Conservation (phyloP, 2,888 invertebrate genomes). For the Odontocolon sp. region DNA sequence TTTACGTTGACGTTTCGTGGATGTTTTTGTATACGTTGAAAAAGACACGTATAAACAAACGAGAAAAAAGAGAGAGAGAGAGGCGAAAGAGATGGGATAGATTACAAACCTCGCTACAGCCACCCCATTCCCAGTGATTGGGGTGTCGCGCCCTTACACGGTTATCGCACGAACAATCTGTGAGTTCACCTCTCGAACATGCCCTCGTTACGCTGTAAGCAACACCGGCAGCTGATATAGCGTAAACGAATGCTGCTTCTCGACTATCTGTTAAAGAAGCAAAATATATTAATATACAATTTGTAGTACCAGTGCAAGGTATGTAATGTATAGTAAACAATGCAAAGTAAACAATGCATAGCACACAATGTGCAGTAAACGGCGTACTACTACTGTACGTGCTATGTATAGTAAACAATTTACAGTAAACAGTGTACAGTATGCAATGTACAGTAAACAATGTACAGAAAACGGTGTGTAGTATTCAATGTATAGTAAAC, state of each 20-base stretch:
- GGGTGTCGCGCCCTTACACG: constrained; percentile 87
- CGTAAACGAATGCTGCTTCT: constrained; percentile 94
- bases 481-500: too few relatives aligned
- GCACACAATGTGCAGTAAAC: too few relatives aligned
- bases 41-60: neutral
- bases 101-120: constrained; percentile 93
- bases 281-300: constrained; percentile 15
- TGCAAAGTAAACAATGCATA: too few relatives aligned
- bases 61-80: constrained; percentile 2
- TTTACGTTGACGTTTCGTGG: constrained; percentile 70
- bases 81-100: constrained; percentile 29
- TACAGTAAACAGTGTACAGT: too few relatives aligned
- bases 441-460: too few relatives aligned
- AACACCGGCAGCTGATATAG: constrained; percentile 93
- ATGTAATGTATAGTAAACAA: too few relatives aligned
- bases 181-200: constrained; percentile 92
- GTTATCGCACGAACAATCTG: constrained; percentile 94
- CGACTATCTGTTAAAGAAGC: constrained; percentile 87
- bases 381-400: too few relatives aligned
- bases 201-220: constrained; percentile 94
- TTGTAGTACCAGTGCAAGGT: too few relatives aligned
- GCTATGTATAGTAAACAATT: too few relatives aligned
- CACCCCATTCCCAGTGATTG: constrained; percentile 95
- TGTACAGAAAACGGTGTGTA: too few relatives aligned
- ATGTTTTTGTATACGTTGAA: constrained; percentile 31